phyloP scores from a whole-genome alignment of 2,797 vertebrate species.

The Pantherophis vulpinus region DNA sequence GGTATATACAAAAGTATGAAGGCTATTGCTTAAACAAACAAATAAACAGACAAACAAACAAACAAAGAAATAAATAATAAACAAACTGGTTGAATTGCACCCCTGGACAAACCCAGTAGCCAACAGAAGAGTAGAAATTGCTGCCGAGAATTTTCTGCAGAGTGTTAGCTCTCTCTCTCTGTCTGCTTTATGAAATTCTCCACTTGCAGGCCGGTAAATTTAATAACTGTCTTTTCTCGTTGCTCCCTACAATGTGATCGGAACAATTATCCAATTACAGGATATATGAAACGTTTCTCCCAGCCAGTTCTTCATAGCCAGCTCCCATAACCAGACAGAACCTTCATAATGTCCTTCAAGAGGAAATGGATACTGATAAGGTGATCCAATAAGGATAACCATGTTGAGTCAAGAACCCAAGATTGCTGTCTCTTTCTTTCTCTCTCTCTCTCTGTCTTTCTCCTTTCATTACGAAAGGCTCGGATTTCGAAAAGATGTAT shows the following conservation, averaged over 20 bases:
- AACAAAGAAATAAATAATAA: too few relatives aligned
- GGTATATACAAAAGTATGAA: too few relatives aligned
- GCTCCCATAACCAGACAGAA: background rate
- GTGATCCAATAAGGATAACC: background rate
- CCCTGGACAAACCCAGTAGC: background rate
- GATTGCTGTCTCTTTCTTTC: background rate
- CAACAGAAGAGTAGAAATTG: background rate
- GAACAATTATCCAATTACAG: background rate
- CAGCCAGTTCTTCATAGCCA: background rate
- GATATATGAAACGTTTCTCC: background rate
- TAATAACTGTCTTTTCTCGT: background rate
- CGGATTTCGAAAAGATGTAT: background rate
- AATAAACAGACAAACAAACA: too few relatives aligned
- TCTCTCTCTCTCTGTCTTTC: constrained; percentile 9
- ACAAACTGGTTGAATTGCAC: too few relatives aligned
- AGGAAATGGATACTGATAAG: background rate
- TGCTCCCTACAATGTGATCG: background rate
- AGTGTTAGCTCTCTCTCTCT: background rate
- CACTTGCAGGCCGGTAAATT: background rate
- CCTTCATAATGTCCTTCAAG: background rate
- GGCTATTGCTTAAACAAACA: too few relatives aligned
- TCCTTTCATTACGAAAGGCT: background rate
- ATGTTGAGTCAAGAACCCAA: background rate
- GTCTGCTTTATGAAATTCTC: background rate
- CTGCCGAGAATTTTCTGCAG: too few relatives aligned